Base-by-base conservation (phyloP, 2,113 vertebrate species). In the Brachirus orientalis region DNA sequence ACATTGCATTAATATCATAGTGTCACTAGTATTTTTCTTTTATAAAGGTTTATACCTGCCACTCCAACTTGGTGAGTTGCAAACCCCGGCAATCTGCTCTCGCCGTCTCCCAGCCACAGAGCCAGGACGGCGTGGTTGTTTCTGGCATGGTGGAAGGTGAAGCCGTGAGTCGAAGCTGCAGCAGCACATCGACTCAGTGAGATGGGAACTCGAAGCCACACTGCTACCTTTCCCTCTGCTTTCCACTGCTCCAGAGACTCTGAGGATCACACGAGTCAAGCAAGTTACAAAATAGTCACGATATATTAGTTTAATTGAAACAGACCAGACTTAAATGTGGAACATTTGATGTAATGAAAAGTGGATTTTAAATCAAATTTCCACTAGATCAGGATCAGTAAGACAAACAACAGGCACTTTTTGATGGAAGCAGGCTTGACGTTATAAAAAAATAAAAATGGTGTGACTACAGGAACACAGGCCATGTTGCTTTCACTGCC, bases 21-120 rank as follows among this genome's bases (percentile, higher is more conserved):
- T 28, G 18, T 19, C 40, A n/a, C n/a, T 22, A 6, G 12, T 13
- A 3, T 19, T 16, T 22, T 38, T 1, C 14, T 22, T 51, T 7
- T 56, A 41, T 33, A 11, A 35, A 14, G n/a, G 36, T 41, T 45
- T 62, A 17, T 88, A 98, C 97, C 97, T 93, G 95, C 96, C 6
- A 98, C 96, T 40, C 97, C 97, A 2, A 98, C 46, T 83, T 98
- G 97, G 86, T 98, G 97, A 0, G 94, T 97, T 3, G 96, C 96
- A 0, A 93, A 98, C 1, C 77, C 90, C 0, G 97, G 96, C 14
- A 97, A 89, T 33, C 93, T 88, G 93, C 91, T 96, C 36, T 92
- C 85, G 12, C 93, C 96, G 5, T 91, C 83, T 3, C 87, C 93
- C 76, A 97, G 76, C 96, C 97, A 98, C 18, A 98, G 87, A 0